Conservation (phyloP, 2,888 invertebrate species). For the Hypercompe scribonia region DNA sequence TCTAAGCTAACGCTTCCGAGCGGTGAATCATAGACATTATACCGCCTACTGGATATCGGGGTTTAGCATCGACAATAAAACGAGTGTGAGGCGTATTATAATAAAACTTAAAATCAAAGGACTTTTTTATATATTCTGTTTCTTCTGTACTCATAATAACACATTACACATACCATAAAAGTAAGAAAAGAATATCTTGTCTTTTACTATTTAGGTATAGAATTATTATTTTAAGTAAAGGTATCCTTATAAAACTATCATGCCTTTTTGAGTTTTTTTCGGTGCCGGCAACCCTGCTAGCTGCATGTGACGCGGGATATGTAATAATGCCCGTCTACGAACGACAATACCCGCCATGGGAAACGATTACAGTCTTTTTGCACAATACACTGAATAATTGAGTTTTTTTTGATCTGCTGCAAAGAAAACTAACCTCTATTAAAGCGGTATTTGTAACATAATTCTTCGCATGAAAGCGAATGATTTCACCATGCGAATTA, state of each 20-base stretch:
- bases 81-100: not conserved
- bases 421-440: slow-evolving; percentile 37
- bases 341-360: slow-evolving; percentile 52
- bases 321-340: slow-evolving; percentile 38
- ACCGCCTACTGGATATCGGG: not conserved
- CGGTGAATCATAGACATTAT: not conserved
- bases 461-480: slow-evolving; percentile 21
- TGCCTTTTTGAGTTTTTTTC: not conserved
- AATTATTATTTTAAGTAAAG: not conserved
- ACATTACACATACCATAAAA: not conserved
- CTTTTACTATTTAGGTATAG: not conserved
- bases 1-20: not conserved
- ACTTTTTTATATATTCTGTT: not conserved
- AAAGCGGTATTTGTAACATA: slow-evolving; percentile 21
- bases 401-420: slow-evolving; percentile 40
- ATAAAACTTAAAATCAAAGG: not conserved
- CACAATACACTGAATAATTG: slow-evolving; percentile 50
- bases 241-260: not conserved
- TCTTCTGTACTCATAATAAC: not conserved
- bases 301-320: slow-evolving; percentile 31
- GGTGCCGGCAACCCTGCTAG: slow-evolving; percentile 29
- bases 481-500: slow-evolving; percentile 51
- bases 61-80: not conserved
- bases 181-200: not conserved
- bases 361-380: slow-evolving; percentile 53